These are phyloP conservation scores for Coluber constrictor DNA, from an alignment of 2,797 vertebrate genomes.

Conservation along the genomic window DNA sequence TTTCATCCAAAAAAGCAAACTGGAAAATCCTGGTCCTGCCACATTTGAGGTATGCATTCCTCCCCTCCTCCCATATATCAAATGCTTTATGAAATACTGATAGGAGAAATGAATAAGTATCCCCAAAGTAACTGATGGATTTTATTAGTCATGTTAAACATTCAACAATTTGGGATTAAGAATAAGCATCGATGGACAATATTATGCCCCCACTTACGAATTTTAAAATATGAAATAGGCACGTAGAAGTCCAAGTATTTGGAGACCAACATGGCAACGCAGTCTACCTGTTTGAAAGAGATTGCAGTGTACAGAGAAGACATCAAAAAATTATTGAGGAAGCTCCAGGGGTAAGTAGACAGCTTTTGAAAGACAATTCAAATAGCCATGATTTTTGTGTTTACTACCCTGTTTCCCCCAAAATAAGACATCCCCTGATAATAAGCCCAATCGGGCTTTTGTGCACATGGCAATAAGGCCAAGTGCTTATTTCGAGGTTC, in stretches of 20 bases:
- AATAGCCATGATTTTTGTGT: background rate
- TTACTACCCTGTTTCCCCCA: too few relatives aligned
- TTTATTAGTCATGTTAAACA: background rate
- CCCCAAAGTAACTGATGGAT: background rate
- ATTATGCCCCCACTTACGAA: background rate
- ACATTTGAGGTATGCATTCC: background rate
- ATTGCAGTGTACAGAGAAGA: slow-evolving; percentile 95
- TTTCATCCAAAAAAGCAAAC: background rate
- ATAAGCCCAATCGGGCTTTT: too few relatives aligned
- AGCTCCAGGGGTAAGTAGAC: slow-evolving; percentile 85
- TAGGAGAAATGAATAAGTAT: background rate
- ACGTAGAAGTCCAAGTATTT: slow-evolving; percentile 97
- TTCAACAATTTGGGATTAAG: background rate
- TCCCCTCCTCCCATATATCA: background rate
- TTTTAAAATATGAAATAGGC: slow-evolving; percentile 64
- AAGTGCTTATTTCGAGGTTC: too few relatives aligned
- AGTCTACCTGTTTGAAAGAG: slow-evolving; percentile 95
- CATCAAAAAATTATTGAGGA: slow-evolving; percentile 99
- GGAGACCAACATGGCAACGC: slow-evolving; percentile 92
- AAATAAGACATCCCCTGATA: too few relatives aligned
- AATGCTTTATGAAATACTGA: background rate
- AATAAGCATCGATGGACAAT: background rate
- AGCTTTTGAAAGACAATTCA: background rate
- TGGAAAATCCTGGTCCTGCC: background rate
- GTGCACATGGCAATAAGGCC: too few relatives aligned